These are phyloP conservation scores for Chydorus sphaericus DNA, from an alignment of 2,888 invertebrate species.

Conservation along the genomic window DNA sequence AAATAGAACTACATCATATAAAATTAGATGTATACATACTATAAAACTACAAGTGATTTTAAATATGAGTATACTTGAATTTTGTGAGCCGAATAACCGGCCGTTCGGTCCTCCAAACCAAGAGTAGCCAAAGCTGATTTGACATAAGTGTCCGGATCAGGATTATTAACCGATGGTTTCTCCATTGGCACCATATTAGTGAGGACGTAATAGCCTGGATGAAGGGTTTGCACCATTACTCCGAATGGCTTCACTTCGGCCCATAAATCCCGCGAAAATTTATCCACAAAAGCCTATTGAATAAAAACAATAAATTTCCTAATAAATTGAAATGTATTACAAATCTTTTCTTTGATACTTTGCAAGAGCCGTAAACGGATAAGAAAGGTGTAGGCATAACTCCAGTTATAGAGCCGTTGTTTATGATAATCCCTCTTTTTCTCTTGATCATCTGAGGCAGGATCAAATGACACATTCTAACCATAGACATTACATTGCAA, in stretches of 20 bases:
- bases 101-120: slow-evolving; percentile 29
- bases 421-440: slow-evolving; percentile 69
- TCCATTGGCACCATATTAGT: slow-evolving; percentile 51
- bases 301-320: slow-evolving; percentile 7
- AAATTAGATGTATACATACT: too few relatives aligned
- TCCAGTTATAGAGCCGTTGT: slow-evolving; percentile 71
- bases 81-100: slow-evolving; percentile 31
- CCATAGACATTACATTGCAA: slow-evolving; percentile 62
- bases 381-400: slow-evolving; percentile 66
- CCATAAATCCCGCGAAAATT: slow-evolving; percentile 58
- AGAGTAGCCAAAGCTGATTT: slow-evolving; percentile 29
- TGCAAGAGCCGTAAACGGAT: slow-evolving; percentile 72
- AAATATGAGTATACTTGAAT: too few relatives aligned
- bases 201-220: slow-evolving; percentile 53
- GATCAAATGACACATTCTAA: slow-evolving; percentile 68
- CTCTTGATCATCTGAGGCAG: slow-evolving; percentile 71
- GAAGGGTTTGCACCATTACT: slow-evolving; percentile 25
- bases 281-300: slow-evolving; percentile 57
- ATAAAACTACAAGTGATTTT: too few relatives aligned
- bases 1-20: too few relatives aligned
- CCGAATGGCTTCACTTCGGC: slow-evolving; percentile 45
- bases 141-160: slow-evolving; percentile 22
- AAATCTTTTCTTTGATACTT: too few relatives aligned
- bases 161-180: slow-evolving; percentile 46
- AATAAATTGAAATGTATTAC: too few relatives aligned